These are phyloP conservation scores for Brachionus asplanchnoidis DNA, from an alignment of 1,140 invertebrate species.

Conservation along the genomic window DNA sequence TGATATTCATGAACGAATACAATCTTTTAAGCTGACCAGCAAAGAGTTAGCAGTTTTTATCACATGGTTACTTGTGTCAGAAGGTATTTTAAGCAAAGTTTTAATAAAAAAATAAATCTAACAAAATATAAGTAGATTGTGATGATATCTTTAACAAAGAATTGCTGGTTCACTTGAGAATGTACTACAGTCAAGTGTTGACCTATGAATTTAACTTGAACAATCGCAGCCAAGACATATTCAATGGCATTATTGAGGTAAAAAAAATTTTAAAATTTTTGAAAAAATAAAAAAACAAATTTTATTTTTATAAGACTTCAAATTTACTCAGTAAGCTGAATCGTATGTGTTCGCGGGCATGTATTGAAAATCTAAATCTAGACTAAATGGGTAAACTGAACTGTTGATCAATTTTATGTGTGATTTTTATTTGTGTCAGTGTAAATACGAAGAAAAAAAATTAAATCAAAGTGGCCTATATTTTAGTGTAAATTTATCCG, in stretches of 20 bases:
- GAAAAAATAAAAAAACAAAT: neutral
- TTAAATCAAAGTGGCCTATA: neutral
- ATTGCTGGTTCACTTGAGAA: neutral
- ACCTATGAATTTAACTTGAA: conserved; percentile 10
- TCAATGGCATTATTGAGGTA: neutral
- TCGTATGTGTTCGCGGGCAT: neutral
- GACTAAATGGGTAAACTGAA: neutral
- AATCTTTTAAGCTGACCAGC: neutral
- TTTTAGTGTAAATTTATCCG: neutral
- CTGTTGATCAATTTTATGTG: neutral
- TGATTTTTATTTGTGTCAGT: neutral
- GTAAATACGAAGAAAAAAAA: neutral
- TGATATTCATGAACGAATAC: conserved; percentile 21
- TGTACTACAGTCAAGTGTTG: conserved; percentile 29
- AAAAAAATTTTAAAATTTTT: neutral
- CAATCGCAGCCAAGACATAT: neutral
- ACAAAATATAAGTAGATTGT: neutral
- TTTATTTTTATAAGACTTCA: neutral
- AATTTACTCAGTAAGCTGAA: neutral
- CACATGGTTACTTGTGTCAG: neutral
- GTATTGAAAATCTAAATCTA: neutral
- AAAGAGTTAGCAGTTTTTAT: conserved; percentile 1
- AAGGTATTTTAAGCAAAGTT: neutral
- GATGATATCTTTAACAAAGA: conserved; percentile 21
- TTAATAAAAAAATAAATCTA: neutral